Evolutionary conservation across 1,140 invertebrate genomes (phyloP).

Genomic region (Agrypnia vestita): DNA sequence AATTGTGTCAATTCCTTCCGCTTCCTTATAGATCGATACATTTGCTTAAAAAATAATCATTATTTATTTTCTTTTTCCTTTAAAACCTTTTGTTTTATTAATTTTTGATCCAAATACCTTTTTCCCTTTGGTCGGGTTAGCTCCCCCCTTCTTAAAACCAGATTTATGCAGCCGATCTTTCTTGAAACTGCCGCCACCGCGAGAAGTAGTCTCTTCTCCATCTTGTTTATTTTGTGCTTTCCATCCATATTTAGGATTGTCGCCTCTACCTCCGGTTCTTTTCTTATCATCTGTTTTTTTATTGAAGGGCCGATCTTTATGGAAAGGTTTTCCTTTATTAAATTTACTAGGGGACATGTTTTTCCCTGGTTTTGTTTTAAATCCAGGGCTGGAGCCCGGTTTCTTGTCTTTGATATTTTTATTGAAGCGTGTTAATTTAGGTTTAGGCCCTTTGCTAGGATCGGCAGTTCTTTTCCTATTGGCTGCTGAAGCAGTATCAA

Average conservation of each 20-base stretch:
- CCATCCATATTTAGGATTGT: slow-evolving; percentile 63
- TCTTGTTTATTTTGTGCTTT: slow-evolving; percentile 42
- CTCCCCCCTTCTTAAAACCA: slow-evolving; percentile 44
- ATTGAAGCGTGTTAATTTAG: slow-evolving; percentile 68
- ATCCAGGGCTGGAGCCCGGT: neutral
- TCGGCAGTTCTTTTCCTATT: slow-evolving; percentile 66
- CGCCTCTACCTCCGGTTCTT: slow-evolving; percentile 44
- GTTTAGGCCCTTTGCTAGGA: slow-evolving; percentile 5
- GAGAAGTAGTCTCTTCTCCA: slow-evolving; percentile 33
- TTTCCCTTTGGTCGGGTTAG: slow-evolving; percentile 61
- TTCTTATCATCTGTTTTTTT: slow-evolving; percentile 57
- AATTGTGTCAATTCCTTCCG: too few relatives aligned
- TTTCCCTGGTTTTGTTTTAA: slow-evolving; percentile 40
- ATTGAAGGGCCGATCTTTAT: slow-evolving; percentile 59
- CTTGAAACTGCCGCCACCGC: slow-evolving; percentile 57
- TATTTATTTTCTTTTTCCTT: slow-evolving; percentile 49
- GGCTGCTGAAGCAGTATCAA: slow-evolving; percentile 63
- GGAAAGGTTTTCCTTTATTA: slow-evolving; percentile 57
- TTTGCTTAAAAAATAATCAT: too few relatives aligned
- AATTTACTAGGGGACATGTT: slow-evolving; percentile 12
- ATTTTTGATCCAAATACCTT: slow-evolving; percentile 69
- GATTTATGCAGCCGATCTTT: slow-evolving; percentile 56
- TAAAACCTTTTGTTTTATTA: slow-evolving; percentile 64
- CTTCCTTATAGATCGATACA: too few relatives aligned
- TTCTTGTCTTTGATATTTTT: slow-evolving; percentile 33